Conservation (phyloP, 2,797 vertebrate species). For the Argentina silus region DNA sequence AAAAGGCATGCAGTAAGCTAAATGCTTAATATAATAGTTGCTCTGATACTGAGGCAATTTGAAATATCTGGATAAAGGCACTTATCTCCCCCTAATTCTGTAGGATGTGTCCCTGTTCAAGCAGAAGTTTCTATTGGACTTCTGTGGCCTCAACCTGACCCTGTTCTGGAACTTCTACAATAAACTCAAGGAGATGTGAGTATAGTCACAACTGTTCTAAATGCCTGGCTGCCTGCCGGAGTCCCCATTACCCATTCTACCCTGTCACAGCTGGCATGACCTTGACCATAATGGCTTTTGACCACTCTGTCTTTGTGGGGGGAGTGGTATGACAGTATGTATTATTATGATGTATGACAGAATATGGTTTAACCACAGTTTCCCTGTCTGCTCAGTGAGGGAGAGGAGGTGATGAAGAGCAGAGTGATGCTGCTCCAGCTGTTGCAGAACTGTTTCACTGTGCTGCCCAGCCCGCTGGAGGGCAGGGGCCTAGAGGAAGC, state of each 20-base stretch:
- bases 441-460: slow-evolving; percentile 93
- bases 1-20: no score
- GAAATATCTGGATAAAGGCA: not conserved
- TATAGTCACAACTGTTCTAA: slow-evolving; percentile 23
- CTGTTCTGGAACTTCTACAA: slow-evolving; percentile 96
- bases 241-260: not conserved
- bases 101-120: slow-evolving; percentile 89
- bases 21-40: not conserved
- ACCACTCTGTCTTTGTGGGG: not conserved
- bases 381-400: slow-evolving; percentile 62
- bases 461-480: slow-evolving; percentile 79
- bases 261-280: not conserved
- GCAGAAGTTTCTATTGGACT: slow-evolving; percentile 91
- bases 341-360: not conserved
- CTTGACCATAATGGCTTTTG: not conserved
- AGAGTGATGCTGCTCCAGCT: slow-evolving; percentile 89
- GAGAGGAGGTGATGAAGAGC: slow-evolving; percentile 88
- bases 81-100: slow-evolving; percentile 44
- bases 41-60: not conserved
- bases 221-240: not conserved
- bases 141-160: slow-evolving; percentile 84
- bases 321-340: not conserved
- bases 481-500: slow-evolving; percentile 51
- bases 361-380: not conserved
- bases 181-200: slow-evolving; percentile 93